These are phyloP conservation scores for Halichoerus grypus DNA, from an alignment of 2,113 vertebrate species.

Conservation along the genomic window DNA sequence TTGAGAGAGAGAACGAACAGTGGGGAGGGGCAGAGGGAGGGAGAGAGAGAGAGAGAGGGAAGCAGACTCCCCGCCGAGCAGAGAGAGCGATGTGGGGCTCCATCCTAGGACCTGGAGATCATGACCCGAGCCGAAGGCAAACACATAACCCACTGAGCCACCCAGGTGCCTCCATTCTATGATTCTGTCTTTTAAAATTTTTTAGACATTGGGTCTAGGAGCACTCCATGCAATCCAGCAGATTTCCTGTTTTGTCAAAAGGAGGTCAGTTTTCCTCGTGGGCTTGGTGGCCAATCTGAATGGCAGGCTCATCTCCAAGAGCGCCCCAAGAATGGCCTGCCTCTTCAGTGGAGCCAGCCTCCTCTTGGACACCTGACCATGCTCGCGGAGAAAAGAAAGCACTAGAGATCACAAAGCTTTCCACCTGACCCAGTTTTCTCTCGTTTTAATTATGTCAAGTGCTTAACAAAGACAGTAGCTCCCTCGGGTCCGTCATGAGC, in stretches of 20 bases:
- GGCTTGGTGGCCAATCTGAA: neutral
- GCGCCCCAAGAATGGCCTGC: neutral
- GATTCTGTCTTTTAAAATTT: neutral
- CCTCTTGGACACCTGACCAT: neutral
- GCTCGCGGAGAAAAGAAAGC: no score
- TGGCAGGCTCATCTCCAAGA: neutral
- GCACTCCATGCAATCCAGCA: neutral
- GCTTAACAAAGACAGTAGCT: conserved; percentile 38
- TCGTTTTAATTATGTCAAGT: conserved; percentile 64
- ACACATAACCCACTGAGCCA: no score
- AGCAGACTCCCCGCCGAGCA: no score
- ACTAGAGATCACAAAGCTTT: neutral
- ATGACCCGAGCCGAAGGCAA: no score
- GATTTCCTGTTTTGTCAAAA: neutral
- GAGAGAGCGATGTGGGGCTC: no score
- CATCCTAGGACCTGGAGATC: no score
- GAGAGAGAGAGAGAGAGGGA: no score
- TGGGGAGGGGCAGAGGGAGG: no score
- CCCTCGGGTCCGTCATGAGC: conserved; percentile 31
- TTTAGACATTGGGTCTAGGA: no score
- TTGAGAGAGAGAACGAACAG: no score
- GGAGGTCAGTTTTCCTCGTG: neutral
- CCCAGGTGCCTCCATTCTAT: no score
- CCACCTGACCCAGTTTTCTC: conserved; percentile 37
- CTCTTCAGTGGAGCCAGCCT: accelerated